Conservation (phyloP, 2,888 invertebrate species). For the Synanthedon formicaeformis region DNA sequence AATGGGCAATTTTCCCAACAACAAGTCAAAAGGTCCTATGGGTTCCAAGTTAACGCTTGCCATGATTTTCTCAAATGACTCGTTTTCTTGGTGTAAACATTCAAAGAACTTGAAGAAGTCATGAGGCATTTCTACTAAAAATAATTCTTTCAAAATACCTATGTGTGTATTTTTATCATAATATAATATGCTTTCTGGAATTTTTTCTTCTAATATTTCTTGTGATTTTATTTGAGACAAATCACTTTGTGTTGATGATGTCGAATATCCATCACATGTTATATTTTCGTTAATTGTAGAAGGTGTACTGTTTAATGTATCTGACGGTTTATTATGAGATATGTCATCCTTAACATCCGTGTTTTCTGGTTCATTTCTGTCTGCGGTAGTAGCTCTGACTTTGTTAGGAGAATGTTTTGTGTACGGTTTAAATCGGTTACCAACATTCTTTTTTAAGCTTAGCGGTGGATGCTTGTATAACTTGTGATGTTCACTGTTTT, state of each 20-base stretch:
- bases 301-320: background rate
- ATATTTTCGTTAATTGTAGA: background rate
- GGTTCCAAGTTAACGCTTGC: constrained; percentile 76
- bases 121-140: constrained; percentile 87
- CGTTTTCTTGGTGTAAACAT: constrained; percentile 72
- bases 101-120: constrained; percentile 91
- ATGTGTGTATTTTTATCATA: constrained; percentile 58
- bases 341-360: too few species aligned
- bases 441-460: constrained; percentile 22
- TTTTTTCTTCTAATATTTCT: constrained; percentile 7
- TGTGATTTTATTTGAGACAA: background rate
- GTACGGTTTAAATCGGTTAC: constrained; percentile 29
- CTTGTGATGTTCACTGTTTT: constrained; percentile 78
- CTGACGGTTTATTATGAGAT: too few species aligned
- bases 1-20: constrained; percentile 73
- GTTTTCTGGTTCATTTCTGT: too few species aligned
- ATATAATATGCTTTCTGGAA: constrained; percentile 33
- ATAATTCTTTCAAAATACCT: constrained; percentile 77
- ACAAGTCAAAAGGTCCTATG: constrained; percentile 90
- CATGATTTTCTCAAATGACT: constrained; percentile 72
- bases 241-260: background rate
- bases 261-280: too few species aligned
- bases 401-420: too few species aligned
- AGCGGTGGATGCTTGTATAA: constrained; percentile 81
- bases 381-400: too few species aligned